Conservation (phyloP, 2,888 invertebrate genomes). For the Rhorus exstirpatorius region DNA sequence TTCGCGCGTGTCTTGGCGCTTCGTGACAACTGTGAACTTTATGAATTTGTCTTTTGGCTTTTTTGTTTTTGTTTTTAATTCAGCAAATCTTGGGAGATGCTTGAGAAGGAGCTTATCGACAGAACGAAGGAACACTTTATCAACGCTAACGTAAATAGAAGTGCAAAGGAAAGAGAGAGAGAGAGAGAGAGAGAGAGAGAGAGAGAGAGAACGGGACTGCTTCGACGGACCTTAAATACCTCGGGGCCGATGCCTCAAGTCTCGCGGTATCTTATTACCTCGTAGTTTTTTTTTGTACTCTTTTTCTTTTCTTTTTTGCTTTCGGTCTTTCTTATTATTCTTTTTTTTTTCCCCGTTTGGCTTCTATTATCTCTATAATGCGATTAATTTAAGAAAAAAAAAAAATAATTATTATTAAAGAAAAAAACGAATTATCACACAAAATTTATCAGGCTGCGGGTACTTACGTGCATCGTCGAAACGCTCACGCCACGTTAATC, state of each 20-base stretch:
- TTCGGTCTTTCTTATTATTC: conserved; percentile 3
- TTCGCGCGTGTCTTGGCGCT: conserved; percentile 5
- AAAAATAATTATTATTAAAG: conserved; percentile 60
- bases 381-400: conserved; percentile 63
- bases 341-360: conserved; percentile 54
- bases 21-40: conserved; percentile 21
- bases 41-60: conserved; percentile 30
- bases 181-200: too few relatives aligned
- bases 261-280: conserved; percentile 62
- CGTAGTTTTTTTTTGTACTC: conserved; percentile 44
- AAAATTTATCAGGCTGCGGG: conserved; percentile 57
- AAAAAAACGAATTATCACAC: conserved; percentile 73
- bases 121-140: conserved; percentile 64
- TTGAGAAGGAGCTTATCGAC: conserved; percentile 64
- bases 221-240: conserved; percentile 69
- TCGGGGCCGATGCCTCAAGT: conserved; percentile 69
- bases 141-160: conserved; percentile 62
- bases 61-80: conserved; percentile 23
- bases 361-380: conserved; percentile 51
- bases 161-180: conserved; percentile 67
- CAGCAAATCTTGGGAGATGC: conserved; percentile 54
- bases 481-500: conserved; percentile 68
- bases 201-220: too few relatives aligned
- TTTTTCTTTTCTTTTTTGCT: conserved; percentile 37
- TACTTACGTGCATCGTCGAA: conserved; percentile 72